Base-by-base conservation (phyloP, 2,888 invertebrate genomes). In the Acleris sparsana region DNA sequence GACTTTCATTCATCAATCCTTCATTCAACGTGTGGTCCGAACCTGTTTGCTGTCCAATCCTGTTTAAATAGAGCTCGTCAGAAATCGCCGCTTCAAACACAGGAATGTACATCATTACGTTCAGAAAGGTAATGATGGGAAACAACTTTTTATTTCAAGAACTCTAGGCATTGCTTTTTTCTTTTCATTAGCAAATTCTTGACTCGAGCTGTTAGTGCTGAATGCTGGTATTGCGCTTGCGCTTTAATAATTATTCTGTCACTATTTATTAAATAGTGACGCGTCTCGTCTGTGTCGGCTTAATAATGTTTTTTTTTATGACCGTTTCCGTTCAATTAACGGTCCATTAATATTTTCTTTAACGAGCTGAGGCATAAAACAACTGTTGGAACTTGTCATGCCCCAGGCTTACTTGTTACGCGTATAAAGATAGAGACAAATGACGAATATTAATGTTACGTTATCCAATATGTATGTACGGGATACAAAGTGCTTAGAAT, bases 21-120 rank as follows among this genome's bases (percentile, higher is more conserved):
- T 33, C 52, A 57, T 44, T 57, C 44, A 63, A 46, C 39, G 53
- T 56, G 56, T 51, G 43, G 56, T 43, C 56, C 25, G 4, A 44
- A 39, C 48, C 55, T 20, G 55, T 43, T 62, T 46, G 44, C 5
- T 13, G 5, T 61, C 44, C 53, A 53, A 18, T 11, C 39, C 39
- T 39, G 53, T 18, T 55, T 57, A 22, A 43, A 44, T 9, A 39
- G 33, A 57, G 33, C 29, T 6, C n/a, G 44, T 46, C 52, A 52
- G 44, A 46, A 63, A 49, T 43, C 18, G 44, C 25, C 22, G 22
- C 49, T 62, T 63, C 39, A 51, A 43, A 62, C 13, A 48, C 55
- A 65, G 60, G 53, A 55, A 65, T 55, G 53, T 51, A 33, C 55
- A 55, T 65, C 51, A 65, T 65, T 65, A 61, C 55, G 58, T 33